Base-by-base conservation (phyloP, 2,113 vertebrate genomes). In the Chauna torquata region DNA sequence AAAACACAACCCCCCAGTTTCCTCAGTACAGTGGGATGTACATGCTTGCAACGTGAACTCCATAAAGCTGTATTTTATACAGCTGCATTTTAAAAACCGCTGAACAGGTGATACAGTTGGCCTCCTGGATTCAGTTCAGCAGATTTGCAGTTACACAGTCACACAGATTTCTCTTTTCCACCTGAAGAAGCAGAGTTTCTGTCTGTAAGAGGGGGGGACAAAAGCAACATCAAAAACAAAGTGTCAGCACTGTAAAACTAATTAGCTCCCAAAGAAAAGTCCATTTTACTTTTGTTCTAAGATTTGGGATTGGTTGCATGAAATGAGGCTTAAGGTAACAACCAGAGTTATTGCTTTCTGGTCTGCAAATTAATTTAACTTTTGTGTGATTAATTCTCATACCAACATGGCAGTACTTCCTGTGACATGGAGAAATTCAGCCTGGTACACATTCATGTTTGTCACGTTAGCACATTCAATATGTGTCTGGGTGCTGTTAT, bases 101-200 rank as follows among this genome's bases (percentile, higher is more conserved):
- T 58, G 78, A 70, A 52, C 16, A 44, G 72, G 36, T 91, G 92
- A 80, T 8, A 72, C 54, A 82, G 70, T 13, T 61, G 78, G 86
- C 52, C 93, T 90, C 78, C 85, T 77, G 90, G 93, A 58, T 74
- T 97, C 96, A 97, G 92, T 96, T 95, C 90, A 97, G 90, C 54
- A 97, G 93, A 82, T 66, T 96, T 80, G 92, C 87, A 83, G 94
- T 64, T 80, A 97, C 68, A 52, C 96, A 97, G 82, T 96, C 96
- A 1, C 96, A 97, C 54, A 96, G 92, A 82, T 96, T 97, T 96
- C 96, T 96, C 68, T 96, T 97, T 86, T 97, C 96, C 94, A 97
- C 96, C 62, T 97, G 96, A 96, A 97, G 96, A 77, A 97, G 96
- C 90, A 97, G 96, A 66, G 96, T 97, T 96, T 96, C 96, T 92